phyloP scores from a whole-genome alignment of 2,888 invertebrate species.

The Vanessa cardui region DNA sequence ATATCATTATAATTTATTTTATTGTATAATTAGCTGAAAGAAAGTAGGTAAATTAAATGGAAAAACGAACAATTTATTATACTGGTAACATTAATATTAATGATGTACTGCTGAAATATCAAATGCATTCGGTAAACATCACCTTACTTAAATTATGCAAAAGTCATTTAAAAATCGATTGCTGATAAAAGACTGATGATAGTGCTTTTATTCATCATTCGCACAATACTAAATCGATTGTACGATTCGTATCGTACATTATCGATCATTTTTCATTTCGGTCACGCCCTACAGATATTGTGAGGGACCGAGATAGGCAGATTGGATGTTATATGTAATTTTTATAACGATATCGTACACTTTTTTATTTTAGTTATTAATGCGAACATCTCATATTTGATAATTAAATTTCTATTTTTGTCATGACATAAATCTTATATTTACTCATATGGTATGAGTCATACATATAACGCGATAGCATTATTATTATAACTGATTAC shows the following conservation, averaged over 20 bases:
- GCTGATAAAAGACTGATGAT: conserved; percentile 46
- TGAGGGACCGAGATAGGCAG: background rate
- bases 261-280: conserved; percentile 47
- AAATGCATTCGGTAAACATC: background rate
- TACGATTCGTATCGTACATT: conserved; percentile 45
- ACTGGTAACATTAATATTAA: too few relatives aligned
- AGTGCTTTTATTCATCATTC: conserved; percentile 45
- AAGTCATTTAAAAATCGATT: conserved; percentile 34
- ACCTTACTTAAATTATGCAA: conserved; percentile 23
- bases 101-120: background rate
- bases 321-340: conserved; percentile 8
- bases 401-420: background rate
- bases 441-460: too few relatives aligned
- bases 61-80: too few relatives aligned
- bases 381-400: background rate
- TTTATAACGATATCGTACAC: conserved; percentile 1
- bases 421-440: too few relatives aligned
- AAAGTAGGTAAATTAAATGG: too few relatives aligned
- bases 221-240: conserved; percentile 47
- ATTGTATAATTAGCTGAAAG: too few relatives aligned
- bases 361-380: background rate
- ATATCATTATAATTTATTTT: too few relatives aligned
- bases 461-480: too few relatives aligned
- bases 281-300: conserved; percentile 42
- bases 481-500: too few relatives aligned